Base-by-base conservation (phyloP, 1,140 invertebrate genomes). In the Drosophila truncata region DNA sequence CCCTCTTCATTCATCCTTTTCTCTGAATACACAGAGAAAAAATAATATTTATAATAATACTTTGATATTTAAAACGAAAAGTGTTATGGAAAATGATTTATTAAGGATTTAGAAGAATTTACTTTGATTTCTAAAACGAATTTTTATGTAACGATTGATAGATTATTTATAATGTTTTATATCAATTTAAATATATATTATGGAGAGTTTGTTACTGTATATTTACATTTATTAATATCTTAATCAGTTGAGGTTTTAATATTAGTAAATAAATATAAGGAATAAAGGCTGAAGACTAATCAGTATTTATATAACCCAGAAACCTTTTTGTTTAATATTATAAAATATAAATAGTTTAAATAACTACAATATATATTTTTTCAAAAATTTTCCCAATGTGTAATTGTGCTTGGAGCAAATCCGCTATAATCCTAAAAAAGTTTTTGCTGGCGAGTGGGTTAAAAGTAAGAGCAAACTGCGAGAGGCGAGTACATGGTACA, bases 341-440 rank as follows among this genome's bases (percentile, higher is more conserved):
- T 6, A 10, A n/a, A 4, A 27, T 0, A 10, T 4, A 9, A 2
- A n/a, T n/a, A 9, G 2, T 18, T 6, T 11, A 3, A 3, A 29
- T 10, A 10, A 29, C 29, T 2, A 0, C 29, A 10, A 29, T 6
- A n/a, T 18, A 3, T 35, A 10, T 29, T 29, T 6, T 6, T 10
- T 16, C 25, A 18, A 11, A 5, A 18, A 3, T n/a, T 54, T 54
- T 54, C 4, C 14, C 5, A 10, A 4, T 4, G 33, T 55, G 52
- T 58, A 33, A 37, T 16, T 71, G 54, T 69, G 63, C 27, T 27
- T 25, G 44, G 42, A 23, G 62, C 25, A 77, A 82, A 83, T 78
- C 80, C 57, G 63, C 33, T 63, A 79, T 82, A 82, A 82, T 82
- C 80, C 80, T 65, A 82, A 82, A 82, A 82, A 82, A 80, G 60